Base-by-base conservation (phyloP, 1,140 invertebrate genomes). In the Heliconius hewitsoni region DNA sequence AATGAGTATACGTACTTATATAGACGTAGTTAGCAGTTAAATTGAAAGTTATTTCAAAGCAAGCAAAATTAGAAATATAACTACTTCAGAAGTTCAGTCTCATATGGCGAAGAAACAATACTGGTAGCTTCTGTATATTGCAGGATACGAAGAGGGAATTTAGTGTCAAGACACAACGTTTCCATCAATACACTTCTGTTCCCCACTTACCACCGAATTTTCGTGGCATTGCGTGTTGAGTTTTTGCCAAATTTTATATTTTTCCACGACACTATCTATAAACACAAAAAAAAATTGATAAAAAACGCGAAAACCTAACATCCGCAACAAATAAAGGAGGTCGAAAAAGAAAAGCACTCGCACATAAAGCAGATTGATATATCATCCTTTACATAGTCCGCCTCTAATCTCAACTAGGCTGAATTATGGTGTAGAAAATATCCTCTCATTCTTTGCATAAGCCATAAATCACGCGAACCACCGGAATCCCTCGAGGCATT, bases 361-460 rank as follows among this genome's bases (percentile, higher is more conserved):
- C 81, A 75, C 79, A 79, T 80, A 82, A 81, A 81, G 81, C 78
- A 89, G 86, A 93, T 90, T 90, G 90, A 93, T 91, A 91, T 90
- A 92, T 91, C 90, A 91, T 90, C 84, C 82, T 83, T 83, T 85
- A 85, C 80, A 85, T 82, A 81, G 84, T 85, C 87, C 84, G 86
- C 83, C 85, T 91, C 86, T 91, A 93, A 93, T 93, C 92, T 92
- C 90, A 91, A 93, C 88, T 89, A 89, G 85, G 89, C 85, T 92
- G 92, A 92, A 92, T 93, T 93, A 93, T 92, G 90, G 89, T 91
- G 91, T 88, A 91, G 91, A 91, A 93, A 91, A 92, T 92, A 93
- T 91, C 90, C 86, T 91, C 90, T 90, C 88, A 88, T 92, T 92
- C 90, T 92, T 91, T 93, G 91, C 91, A 93, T 93, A 92, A 89